Evolutionary conservation across 1,140 invertebrate species (phyloP).

Genomic region (Contarinia nasturtii): DNA sequence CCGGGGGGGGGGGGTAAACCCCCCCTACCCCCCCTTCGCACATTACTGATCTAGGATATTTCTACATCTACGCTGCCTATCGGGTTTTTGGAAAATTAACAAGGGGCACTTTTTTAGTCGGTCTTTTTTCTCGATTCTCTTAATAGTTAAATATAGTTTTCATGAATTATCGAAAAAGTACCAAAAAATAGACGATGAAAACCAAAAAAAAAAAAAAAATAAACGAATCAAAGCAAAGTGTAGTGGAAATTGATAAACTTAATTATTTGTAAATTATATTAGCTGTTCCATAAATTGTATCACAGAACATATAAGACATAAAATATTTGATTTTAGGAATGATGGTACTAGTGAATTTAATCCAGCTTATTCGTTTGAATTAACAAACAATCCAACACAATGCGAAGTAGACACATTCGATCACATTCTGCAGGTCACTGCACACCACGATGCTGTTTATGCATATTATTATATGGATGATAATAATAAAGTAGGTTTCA

Average conservation of each 20-base stretch:
- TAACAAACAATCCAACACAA: background rate
- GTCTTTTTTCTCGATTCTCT: no score
- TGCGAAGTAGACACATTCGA: constrained; percentile 60
- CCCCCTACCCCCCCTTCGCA: no score
- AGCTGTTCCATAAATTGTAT: no score
- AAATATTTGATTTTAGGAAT: background rate
- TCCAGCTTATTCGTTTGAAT: background rate
- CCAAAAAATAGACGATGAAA: background rate
- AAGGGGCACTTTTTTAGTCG: no score
- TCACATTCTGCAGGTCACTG: constrained; percentile 63
- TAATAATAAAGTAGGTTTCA: constrained; percentile 46
- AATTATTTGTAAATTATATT: no score
- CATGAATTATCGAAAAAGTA: background rate
- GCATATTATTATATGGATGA: constrained; percentile 80
- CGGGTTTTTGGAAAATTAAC: no score
- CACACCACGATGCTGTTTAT: constrained; percentile 70
- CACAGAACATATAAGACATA: background rate
- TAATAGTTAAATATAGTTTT: background rate
- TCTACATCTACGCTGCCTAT: no score
- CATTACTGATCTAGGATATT: no score
- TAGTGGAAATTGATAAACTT: no score
- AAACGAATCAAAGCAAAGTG: background rate
- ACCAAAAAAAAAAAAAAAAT: background rate
- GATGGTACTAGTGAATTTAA: background rate
- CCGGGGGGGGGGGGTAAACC: no score